Evolutionary conservation across 2,113 vertebrate genomes (phyloP), one percentile per base, ranked within the genome.

Genomic region (Pteruthius melanotis): DNA sequence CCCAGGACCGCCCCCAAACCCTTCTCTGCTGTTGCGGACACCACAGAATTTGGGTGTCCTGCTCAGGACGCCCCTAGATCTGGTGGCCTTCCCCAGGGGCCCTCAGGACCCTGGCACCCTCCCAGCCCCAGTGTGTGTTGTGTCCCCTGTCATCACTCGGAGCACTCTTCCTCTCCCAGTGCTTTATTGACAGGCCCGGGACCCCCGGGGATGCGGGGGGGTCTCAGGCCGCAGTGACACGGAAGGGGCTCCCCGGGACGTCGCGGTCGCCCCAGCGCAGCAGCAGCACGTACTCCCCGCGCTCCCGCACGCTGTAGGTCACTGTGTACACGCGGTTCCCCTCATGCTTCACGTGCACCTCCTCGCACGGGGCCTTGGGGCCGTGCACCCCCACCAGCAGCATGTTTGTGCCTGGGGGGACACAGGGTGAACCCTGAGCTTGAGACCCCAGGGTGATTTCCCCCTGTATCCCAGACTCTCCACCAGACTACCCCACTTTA

Each of bases 331-430:
- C 14, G 10, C 88, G 81, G 65, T 84, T 84, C 33, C 88, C 88
- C 72, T 84, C 65, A 17, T 90, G 89, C 65, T 90, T 90, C 65
- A 84, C 89, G 7, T 84, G 81, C 57, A 84, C 89, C 65, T 90
- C 89, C 65, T 90, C 89, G 14, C 89, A 90, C 6, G 89, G 89
- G 2, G 89, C 81, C 72, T 90, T 90, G 88, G 88, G 88, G 50
- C 88, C 88, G 14, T 84, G 88, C 57, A 90, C 88, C 44, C 88
- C 88, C 50, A 84, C 88, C 88, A 84, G 81, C 88, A 90, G 72
- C 88, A 90, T 90, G 88, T 90, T 90, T 19, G 88, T 90, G n/a
- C 88, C 88, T 90, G 50, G 17, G 15, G 26, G 26, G 6, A 44
- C 3, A 15, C 16, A 18, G 8, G 42, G 18, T 42, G 31, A 75